phyloP scores from a whole-genome alignment of 2,113 vertebrate genomes.

The Salminus brasiliensis region DNA sequence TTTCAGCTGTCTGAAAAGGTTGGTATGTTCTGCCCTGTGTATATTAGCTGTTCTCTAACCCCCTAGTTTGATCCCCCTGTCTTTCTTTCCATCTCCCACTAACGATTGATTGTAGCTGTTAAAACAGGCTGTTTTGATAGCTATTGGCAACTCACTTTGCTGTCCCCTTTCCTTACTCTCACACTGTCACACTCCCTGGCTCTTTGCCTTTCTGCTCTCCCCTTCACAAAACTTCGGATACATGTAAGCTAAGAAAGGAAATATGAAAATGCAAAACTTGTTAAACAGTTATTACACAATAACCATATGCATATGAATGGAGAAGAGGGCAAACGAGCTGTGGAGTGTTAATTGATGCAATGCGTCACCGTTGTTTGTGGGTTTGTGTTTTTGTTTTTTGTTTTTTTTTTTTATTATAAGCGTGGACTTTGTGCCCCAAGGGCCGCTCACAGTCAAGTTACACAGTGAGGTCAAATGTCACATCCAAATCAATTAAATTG shows the following conservation, averaged over 20 bases:
- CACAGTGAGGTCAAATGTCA: constrained; percentile 48
- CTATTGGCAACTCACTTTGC: constrained; percentile 79
- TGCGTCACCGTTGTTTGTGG: constrained; percentile 45
- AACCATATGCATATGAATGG: constrained; percentile 35
- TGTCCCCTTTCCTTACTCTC: constrained; percentile 79
- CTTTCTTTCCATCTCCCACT: constrained; percentile 85
- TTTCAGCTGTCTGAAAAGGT: constrained; percentile 99
- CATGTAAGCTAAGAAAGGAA: constrained; percentile 29
- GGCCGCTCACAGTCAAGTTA: constrained; percentile 60
- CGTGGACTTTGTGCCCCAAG: constrained; percentile 46
- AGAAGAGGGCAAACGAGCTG: constrained; percentile 44
- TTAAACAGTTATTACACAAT: constrained; percentile 16
- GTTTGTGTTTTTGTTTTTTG: constrained; percentile 6
- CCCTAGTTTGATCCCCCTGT: constrained; percentile 86
- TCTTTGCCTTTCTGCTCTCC: constrained; percentile 53
- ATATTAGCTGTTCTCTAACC: constrained; percentile 98
- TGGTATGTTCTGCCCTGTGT: constrained; percentile 99
- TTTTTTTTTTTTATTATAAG: constrained; percentile 37
- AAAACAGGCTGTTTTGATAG: constrained; percentile 79
- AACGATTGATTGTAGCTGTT: constrained; percentile 90
- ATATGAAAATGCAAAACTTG: background rate
- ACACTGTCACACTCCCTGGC: constrained; percentile 61
- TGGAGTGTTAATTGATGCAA: constrained; percentile 50
- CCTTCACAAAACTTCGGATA: constrained; percentile 36
- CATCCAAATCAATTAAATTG: background rate